Conservation (phyloP, 2,797 vertebrate genomes). For the Pelobates cultripes region DNA sequence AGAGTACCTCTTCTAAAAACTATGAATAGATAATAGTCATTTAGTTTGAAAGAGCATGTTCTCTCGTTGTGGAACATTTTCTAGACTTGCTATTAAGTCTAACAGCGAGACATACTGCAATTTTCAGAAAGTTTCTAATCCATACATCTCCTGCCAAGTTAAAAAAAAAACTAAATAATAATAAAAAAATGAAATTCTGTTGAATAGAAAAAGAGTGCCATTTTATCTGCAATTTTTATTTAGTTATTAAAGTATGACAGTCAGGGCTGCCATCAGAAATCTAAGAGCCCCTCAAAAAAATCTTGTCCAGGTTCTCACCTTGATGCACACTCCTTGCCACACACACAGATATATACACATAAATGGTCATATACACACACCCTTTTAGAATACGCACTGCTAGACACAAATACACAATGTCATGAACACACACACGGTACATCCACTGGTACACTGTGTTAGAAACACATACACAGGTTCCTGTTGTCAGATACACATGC, state of each 20-base stretch:
- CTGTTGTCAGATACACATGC: too few relatives aligned
- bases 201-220: not conserved
- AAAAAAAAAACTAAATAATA: not conserved
- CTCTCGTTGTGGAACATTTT: slow-evolving; percentile 30
- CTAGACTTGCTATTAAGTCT: slow-evolving; percentile 5
- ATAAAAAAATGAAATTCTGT: not conserved
- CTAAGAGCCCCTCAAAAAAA: too few relatives aligned
- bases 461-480: too few relatives aligned
- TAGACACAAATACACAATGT: too few relatives aligned
- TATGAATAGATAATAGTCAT: slow-evolving; percentile 26
- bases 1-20: slow-evolving; percentile 12
- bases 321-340: too few relatives aligned
- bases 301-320: too few relatives aligned
- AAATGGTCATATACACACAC: too few relatives aligned
- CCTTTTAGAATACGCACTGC: too few relatives aligned
- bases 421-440: too few relatives aligned
- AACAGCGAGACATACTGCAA: slow-evolving; percentile 6
- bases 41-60: slow-evolving; percentile 28
- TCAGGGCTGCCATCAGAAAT: too few relatives aligned
- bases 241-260: not conserved
- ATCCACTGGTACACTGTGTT: too few relatives aligned
- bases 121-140: slow-evolving; percentile 9
- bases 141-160: slow-evolving; percentile 16
- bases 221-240: slow-evolving; percentile 16
- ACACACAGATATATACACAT: too few relatives aligned